phyloP scores from a whole-genome alignment of 2,888 invertebrate genomes.

The Pollenia angustigena region DNA sequence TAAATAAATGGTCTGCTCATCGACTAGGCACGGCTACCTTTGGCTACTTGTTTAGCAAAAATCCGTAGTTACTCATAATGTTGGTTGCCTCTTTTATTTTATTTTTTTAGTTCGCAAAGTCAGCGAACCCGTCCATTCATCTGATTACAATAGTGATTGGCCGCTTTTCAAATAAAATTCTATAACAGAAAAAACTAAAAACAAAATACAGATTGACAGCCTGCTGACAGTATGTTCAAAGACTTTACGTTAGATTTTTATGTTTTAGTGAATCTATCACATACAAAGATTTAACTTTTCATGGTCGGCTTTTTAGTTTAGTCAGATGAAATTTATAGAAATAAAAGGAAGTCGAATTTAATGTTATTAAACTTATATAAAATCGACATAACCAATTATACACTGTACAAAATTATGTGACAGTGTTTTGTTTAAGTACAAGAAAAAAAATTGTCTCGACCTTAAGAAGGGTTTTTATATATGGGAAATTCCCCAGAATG shows the following conservation, averaged over 20 bases:
- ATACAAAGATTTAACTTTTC: conserved; percentile 10
- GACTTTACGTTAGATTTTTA: conserved; percentile 43
- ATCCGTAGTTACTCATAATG: conserved; percentile 40
- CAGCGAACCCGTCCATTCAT: conserved; percentile 57
- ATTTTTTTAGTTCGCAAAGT: background rate
- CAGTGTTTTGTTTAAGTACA: background rate
- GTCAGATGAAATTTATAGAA: conserved; percentile 1
- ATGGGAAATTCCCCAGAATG: no score
- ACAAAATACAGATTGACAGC: conserved; percentile 58
- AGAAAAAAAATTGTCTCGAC: no score
- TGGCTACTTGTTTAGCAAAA: conserved; percentile 62
- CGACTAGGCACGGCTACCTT: conserved; percentile 60
- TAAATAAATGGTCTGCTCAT: conserved; percentile 33
- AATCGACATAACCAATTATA: conserved; percentile 27
- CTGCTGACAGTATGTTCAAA: conserved; percentile 65
- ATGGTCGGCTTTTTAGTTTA: conserved; percentile 43
- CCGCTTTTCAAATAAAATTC: conserved; percentile 57
- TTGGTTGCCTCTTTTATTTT: conserved; percentile 23
- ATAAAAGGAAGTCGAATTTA: conserved; percentile 16
- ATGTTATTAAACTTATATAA: conserved; percentile 28
- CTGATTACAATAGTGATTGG: conserved; percentile 69
- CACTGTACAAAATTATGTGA: conserved; percentile 20
- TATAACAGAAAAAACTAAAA: conserved; percentile 30
- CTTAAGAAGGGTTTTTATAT: no score
- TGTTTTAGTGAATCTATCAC: conserved; percentile 55